phyloP scores from a whole-genome alignment of 2,797 vertebrate species.

The Enteromius paludinosus region DNA sequence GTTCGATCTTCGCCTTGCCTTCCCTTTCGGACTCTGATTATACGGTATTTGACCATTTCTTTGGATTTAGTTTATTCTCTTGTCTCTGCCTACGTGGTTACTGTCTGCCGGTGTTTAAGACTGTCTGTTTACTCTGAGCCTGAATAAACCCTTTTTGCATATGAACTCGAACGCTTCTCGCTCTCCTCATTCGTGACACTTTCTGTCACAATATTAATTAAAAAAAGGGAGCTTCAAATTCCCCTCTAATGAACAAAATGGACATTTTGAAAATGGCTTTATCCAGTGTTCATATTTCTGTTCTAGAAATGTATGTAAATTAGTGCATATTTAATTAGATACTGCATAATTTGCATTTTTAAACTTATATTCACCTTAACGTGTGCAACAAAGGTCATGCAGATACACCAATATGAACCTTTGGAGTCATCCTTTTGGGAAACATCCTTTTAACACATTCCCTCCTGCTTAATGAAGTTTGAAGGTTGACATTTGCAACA shows the following conservation, averaged over 20 bases:
- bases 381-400: not conserved
- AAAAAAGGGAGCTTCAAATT: no score
- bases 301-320: not conserved
- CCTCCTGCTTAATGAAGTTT: not conserved
- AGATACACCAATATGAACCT: not conserved
- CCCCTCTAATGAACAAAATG: not conserved
- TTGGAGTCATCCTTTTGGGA: not conserved
- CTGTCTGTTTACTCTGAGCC: no score
- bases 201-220: no score
- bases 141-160: no score
- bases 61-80: no score
- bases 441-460: conserved; percentile 19
- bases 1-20: no score
- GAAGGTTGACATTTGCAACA: not conserved
- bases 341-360: not conserved
- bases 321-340: not conserved
- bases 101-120: no score
- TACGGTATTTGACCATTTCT: no score
- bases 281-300: not conserved
- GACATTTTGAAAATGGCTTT: not conserved
- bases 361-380: not conserved
- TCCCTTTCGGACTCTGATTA: no score
- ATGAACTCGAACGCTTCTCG: no score
- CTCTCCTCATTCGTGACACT: no score
- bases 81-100: no score